Conservation (phyloP, 92 coral and sea anemone genomes). For the Scolanthus callimorphus region DNA sequence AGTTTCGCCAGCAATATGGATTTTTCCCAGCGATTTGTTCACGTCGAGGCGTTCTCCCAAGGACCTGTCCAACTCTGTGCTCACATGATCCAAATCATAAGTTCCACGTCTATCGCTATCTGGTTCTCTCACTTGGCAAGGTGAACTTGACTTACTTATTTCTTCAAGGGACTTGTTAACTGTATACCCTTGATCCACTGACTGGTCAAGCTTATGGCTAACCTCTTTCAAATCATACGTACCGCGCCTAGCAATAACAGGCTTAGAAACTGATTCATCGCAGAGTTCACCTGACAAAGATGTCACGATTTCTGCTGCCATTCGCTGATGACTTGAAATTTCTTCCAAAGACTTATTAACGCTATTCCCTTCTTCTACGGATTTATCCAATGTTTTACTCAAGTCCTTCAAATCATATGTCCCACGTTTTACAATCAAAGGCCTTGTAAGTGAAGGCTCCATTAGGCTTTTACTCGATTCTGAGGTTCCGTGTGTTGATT, state of each 20-base stretch:
- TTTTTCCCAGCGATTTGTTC: too few species aligned
- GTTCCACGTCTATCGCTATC: constrained; percentile 35
- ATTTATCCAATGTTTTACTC: constrained; percentile 4
- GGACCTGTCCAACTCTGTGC: constrained; percentile 10
- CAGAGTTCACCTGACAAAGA: not conserved
- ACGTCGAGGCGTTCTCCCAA: too few species aligned
- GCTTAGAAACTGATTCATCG: constrained; percentile 4
- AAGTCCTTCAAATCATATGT: constrained; percentile 61
- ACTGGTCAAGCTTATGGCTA: constrained; percentile 32
- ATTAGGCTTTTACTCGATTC: constrained; percentile 18
- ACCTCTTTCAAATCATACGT: constrained; percentile 63
- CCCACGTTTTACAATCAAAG: too few species aligned
- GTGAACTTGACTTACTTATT: constrained; percentile 13
- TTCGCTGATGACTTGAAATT: too few species aligned
- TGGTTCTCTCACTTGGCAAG: not conserved
- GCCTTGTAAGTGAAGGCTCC: too few species aligned
- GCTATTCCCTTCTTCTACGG: too few species aligned
- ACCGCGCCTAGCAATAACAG: too few species aligned
- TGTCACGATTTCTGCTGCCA: not conserved
- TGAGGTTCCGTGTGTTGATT: constrained; percentile 8
- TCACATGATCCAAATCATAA: constrained; percentile 11
- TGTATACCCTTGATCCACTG: constrained; percentile 37
- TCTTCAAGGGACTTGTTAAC: constrained; percentile 50
- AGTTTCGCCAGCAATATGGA: too few species aligned
- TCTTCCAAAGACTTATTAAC: too few species aligned